Percentiles rank a stretch among this genome's conserved stretches.
Conservation (phyloP, 2,797 vertebrate species). For the Tauraco hartlaubi region DNA sequence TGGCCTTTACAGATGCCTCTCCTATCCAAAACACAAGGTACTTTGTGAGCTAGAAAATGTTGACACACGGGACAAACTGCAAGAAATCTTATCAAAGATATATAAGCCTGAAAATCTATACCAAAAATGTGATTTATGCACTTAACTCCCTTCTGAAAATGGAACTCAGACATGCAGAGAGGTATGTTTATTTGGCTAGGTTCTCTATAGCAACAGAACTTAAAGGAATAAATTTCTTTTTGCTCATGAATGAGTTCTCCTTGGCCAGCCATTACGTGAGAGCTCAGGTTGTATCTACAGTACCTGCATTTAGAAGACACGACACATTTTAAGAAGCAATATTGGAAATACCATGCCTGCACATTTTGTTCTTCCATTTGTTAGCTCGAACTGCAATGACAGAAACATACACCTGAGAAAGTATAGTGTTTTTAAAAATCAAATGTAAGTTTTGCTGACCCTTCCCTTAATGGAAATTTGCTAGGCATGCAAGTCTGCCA, state of each 20-base stretch:
- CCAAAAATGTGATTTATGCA: background rate
- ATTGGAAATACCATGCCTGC: accelerated
- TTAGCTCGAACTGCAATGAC: background rate
- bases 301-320: background rate
- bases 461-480: background rate
- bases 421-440: background rate
- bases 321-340: background rate
- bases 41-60: background rate
- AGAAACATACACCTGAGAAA: background rate
- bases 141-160: background rate
- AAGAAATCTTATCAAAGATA: background rate
- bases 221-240: background rate
- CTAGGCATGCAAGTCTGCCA: background rate
- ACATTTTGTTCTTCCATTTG: background rate
- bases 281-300: background rate
- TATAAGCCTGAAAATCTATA: background rate
- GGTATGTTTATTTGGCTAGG: background rate
- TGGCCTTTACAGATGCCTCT: background rate
- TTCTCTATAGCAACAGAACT: background rate
- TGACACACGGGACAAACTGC: background rate
- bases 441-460: background rate
- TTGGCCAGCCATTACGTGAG: background rate
- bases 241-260: background rate
- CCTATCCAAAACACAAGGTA: background rate
- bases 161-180: background rate